Percentiles rank a stretch among this genome's conserved stretches.
These are phyloP conservation scores for Menidia menidia DNA, from an alignment of 2,797 vertebrate species.

Conservation along the genomic window DNA sequence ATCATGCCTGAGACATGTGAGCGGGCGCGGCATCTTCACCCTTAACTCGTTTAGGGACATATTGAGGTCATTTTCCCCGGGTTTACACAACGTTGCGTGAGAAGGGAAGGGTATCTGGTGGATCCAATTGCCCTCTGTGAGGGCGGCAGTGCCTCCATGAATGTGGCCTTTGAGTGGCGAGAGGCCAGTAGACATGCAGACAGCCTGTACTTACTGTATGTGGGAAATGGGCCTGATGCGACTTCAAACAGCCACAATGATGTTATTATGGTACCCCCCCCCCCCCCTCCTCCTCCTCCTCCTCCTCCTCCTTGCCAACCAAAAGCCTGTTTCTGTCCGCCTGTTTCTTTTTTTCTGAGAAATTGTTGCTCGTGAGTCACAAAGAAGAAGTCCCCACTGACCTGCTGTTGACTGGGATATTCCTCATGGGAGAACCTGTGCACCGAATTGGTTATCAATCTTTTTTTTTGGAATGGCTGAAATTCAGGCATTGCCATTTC, in stretches of 20 bases:
- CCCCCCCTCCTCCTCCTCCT: slow-evolving; percentile 3
- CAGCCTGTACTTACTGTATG: slow-evolving; percentile 80
- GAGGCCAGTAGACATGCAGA: slow-evolving; percentile 78
- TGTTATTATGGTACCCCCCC: slow-evolving; percentile 73
- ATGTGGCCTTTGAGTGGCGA: slow-evolving; percentile 84
- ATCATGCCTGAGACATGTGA: slow-evolving; percentile 75
- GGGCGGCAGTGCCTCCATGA: slow-evolving; percentile 77
- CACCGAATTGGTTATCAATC: slow-evolving; percentile 31
- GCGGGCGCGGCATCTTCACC: slow-evolving; percentile 63
- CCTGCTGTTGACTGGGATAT: slow-evolving; percentile 61
- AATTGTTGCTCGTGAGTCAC: slow-evolving; percentile 71
- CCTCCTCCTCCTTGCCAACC: not conserved
- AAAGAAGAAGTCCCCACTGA: slow-evolving; percentile 61
- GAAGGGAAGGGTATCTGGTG: slow-evolving; percentile 77
- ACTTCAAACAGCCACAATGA: slow-evolving; percentile 83
- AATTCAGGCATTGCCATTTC: slow-evolving; percentile 17
- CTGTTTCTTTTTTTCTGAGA: slow-evolving; percentile 47
- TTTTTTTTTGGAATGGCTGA: slow-evolving; percentile 6
- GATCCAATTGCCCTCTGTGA: slow-evolving; percentile 82
- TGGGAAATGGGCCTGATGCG: slow-evolving; percentile 79
- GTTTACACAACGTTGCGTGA: slow-evolving; percentile 83
- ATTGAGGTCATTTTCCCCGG: slow-evolving; percentile 78
- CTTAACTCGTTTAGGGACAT: slow-evolving; percentile 79
- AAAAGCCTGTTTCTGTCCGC: slow-evolving; percentile 15
- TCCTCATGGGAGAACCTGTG: slow-evolving; percentile 43